These are phyloP conservation scores for Peromyscus polionotus DNA, from an alignment of 2,113 vertebrate genomes.

Conservation along the genomic window DNA sequence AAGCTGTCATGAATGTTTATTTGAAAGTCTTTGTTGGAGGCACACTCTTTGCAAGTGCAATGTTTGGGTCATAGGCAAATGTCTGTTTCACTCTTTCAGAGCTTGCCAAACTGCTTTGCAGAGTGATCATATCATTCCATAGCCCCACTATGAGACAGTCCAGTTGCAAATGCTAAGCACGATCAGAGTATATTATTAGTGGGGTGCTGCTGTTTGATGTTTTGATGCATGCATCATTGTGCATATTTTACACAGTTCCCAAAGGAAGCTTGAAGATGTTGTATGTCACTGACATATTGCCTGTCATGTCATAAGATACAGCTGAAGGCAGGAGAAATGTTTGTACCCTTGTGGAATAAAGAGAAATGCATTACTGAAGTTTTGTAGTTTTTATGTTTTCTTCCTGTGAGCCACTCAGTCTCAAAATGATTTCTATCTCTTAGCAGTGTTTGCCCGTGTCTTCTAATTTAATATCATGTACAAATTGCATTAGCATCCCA, in stretches of 20 bases:
- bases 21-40: background rate
- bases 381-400: conserved; percentile 52
- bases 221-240: background rate
- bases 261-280: background rate
- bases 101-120: conserved; percentile 25
- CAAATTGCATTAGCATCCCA: conserved; percentile 70
- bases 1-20: background rate
- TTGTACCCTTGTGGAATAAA: background rate
- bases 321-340: conserved; percentile 16
- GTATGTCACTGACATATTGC: background rate
- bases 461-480: conserved; percentile 67
- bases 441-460: conserved; percentile 59
- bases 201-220: background rate
- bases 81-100: conserved; percentile 16
- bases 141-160: background rate
- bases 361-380: conserved; percentile 32
- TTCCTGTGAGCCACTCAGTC: conserved; percentile 27
- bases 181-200: background rate
- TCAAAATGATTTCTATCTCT: conserved; percentile 66
- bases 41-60: background rate
- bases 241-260: background rate
- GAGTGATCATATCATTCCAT: background rate
- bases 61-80: background rate
- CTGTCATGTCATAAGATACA: background rate
- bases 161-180: background rate